Conservation (phyloP, 2,113 vertebrate genomes). For the Progne subis region DNA sequence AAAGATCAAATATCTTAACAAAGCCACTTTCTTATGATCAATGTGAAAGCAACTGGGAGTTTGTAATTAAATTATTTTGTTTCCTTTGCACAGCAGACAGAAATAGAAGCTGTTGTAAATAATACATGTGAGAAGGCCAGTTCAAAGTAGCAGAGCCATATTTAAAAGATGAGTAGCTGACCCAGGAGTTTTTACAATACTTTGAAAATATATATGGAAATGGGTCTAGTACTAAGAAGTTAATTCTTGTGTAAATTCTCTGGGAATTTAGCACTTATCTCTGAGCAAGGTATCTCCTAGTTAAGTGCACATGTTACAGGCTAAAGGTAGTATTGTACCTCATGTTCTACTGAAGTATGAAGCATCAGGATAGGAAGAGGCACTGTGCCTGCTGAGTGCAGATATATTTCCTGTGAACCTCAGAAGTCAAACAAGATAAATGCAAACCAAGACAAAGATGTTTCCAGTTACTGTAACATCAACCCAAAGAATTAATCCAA, state of each 20-base stretch:
- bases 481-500: background rate
- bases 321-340: background rate
- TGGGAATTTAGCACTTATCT: background rate
- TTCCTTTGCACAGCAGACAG: background rate
- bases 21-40: background rate
- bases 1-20: background rate
- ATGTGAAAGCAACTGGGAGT: background rate
- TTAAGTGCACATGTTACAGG: background rate
- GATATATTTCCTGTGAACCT: background rate
- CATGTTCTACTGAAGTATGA: background rate
- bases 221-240: background rate
- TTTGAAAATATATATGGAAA: background rate
- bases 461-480: background rate
- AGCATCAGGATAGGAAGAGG: background rate
- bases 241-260: background rate
- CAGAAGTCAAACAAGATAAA: background rate
- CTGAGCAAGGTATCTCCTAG: background rate
- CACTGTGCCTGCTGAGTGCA: background rate
- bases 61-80: background rate
- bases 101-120: conserved; percentile 11
- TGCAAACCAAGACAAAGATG: background rate
- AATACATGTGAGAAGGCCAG: background rate
- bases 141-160: background rate
- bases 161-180: background rate
- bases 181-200: background rate